These are phyloP conservation scores for Charadrius vociferus DNA, from an alignment of 2,113 vertebrate species.

Conservation along the genomic window DNA sequence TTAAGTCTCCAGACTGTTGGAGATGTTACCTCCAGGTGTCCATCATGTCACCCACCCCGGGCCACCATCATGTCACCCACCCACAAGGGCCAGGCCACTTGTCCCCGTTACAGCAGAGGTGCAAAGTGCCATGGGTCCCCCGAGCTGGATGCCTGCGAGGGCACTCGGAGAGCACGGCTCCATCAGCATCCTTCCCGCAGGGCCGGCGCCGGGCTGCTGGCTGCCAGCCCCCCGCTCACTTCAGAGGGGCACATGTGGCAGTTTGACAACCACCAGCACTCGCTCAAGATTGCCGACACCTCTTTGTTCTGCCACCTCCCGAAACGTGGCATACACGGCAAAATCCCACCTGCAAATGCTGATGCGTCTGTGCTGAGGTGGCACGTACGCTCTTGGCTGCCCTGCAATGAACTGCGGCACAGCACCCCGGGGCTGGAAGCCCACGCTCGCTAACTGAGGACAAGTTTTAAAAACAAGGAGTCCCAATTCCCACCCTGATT, in stretches of 20 bases:
- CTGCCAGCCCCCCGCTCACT: neutral
- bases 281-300: no score
- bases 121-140: accelerated
- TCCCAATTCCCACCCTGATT: neutral
- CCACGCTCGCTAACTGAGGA: neutral
- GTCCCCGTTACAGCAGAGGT: accelerated
- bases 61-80: accelerated
- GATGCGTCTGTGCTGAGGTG: neutral
- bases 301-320: neutral
- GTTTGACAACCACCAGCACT: accelerated
- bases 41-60: accelerated
- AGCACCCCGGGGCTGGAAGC: neutral
- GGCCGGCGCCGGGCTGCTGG: accelerated
- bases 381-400: accelerated
- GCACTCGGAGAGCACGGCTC: accelerated
- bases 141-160: accelerated
- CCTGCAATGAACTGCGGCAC: neutral
- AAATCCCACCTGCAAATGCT: neutral
- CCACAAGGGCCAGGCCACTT: neutral
- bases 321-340: neutral
- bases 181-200: neutral
- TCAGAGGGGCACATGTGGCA: neutral
- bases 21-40: accelerated
- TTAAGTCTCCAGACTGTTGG: no score
- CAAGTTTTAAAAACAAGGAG: neutral